Evolutionary conservation across 2,113 vertebrate genomes (phyloP).

Genomic region (Vombatus ursinus): DNA sequence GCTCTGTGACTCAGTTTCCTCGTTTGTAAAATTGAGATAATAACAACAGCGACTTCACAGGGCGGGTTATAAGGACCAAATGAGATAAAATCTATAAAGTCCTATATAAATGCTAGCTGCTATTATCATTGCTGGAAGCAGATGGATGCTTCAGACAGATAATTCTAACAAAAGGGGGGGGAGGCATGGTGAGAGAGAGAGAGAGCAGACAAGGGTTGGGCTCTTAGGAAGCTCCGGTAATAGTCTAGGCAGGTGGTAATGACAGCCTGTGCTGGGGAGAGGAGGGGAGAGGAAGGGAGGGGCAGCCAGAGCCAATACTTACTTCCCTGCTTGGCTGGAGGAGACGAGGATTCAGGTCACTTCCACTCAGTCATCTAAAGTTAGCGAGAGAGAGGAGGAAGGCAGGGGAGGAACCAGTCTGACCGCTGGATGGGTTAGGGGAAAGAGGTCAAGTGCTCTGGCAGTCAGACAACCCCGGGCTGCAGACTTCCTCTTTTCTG

Average conservation of each 20-base stretch:
- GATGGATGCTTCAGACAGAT: background rate
- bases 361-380: background rate
- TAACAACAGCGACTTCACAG: background rate
- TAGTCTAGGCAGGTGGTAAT: background rate
- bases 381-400: background rate
- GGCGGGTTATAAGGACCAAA: background rate
- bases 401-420: background rate
- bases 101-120: background rate
- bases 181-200: background rate
- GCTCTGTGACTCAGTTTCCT: background rate
- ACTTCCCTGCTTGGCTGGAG: background rate
- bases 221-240: background rate
- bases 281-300: background rate
- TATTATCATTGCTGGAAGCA: background rate
- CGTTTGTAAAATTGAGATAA: background rate
- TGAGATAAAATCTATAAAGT: background rate
- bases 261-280: background rate
- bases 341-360: background rate
- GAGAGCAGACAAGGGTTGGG: background rate
- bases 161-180: background rate
- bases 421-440: background rate
- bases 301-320: background rate
- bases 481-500: conserved; percentile 42
- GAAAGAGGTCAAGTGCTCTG: conserved; percentile 16
- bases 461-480: background rate